phyloP scores from a whole-genome alignment of 2,797 vertebrate species.

The Sebastolobus alascanus region DNA sequence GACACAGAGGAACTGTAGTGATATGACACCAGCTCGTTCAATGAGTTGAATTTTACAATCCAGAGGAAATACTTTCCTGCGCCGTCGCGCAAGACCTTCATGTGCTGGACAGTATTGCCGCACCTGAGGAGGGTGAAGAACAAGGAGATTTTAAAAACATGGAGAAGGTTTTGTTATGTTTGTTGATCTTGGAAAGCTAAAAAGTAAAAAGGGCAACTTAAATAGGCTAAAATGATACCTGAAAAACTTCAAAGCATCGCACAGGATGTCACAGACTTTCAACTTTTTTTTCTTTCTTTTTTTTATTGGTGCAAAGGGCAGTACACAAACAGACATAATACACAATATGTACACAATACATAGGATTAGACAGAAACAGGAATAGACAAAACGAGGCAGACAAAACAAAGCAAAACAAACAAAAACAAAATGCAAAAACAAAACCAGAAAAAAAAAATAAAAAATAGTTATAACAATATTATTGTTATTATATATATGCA shows the following conservation, averaged over 20 bases:
- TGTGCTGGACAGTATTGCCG: conserved; percentile 92
- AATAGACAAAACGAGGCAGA: neutral
- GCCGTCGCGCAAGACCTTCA: conserved; percentile 91
- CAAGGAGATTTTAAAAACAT: neutral
- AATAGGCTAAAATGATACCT: neutral
- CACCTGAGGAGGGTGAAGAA: conserved; percentile 76
- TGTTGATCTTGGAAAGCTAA: neutral
- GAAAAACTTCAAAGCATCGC: neutral
- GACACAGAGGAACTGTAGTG: conserved; percentile 92
- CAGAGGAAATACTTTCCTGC: conserved; percentile 93
- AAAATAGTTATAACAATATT: no score
- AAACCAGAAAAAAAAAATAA: no score
- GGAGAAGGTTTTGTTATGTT: neutral
- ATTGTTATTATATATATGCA: no score
- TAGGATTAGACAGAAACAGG: neutral
- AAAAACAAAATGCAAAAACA: no score
- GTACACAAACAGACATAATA: neutral
- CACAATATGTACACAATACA: neutral
- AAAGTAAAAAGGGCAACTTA: neutral
- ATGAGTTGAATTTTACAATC: conserved; percentile 93
- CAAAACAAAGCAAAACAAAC: neutral
- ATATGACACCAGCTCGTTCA: conserved; percentile 93
- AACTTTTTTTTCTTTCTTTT: neutral
- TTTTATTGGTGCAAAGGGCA: neutral
- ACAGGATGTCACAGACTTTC: neutral